These are phyloP conservation scores for Drosophila arawakana DNA, from an alignment of 1,140 invertebrate species.

Conservation along the genomic window DNA sequence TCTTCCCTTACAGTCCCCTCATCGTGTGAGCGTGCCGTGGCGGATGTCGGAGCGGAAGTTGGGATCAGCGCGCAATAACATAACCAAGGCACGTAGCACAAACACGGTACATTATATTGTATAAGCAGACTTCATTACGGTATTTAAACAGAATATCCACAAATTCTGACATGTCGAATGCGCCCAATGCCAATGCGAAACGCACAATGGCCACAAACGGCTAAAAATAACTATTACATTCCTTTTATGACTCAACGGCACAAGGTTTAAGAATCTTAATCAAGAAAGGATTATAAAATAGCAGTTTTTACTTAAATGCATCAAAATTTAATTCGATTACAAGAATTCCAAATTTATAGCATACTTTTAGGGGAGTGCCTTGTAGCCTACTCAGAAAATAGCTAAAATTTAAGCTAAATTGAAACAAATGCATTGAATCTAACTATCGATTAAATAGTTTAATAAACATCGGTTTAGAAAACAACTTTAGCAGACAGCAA, in stretches of 20 bases:
- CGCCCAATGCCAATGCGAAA: constrained; percentile 13
- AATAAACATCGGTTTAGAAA: too few species aligned
- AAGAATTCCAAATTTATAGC: not conserved
- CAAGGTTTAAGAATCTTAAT: too few species aligned
- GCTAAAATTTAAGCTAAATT: too few species aligned
- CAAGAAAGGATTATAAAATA: too few species aligned
- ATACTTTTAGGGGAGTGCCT: not conserved
- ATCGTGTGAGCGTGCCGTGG: constrained; percentile 13
- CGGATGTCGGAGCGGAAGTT: constrained; percentile 60
- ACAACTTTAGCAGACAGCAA: too few species aligned
- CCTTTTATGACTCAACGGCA: too few species aligned
- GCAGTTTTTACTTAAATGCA: too few species aligned
- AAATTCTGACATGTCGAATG: constrained; percentile 79
- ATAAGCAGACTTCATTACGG: constrained; percentile 84
- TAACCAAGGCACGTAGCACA: constrained; percentile 83
- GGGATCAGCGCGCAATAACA: constrained; percentile 80
- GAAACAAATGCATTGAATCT: too few species aligned
- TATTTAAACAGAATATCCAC: constrained; percentile 84
- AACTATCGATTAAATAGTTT: too few species aligned
- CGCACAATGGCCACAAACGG: constrained; percentile 46
- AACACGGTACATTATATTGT: constrained; percentile 84
- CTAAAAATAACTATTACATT: not conserved
- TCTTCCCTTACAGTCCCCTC: not conserved
- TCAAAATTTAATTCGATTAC: too few species aligned
- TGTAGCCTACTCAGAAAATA: too few species aligned